phyloP scores from a whole-genome alignment of 2,888 invertebrate species.

The Pecten maximus region DNA sequence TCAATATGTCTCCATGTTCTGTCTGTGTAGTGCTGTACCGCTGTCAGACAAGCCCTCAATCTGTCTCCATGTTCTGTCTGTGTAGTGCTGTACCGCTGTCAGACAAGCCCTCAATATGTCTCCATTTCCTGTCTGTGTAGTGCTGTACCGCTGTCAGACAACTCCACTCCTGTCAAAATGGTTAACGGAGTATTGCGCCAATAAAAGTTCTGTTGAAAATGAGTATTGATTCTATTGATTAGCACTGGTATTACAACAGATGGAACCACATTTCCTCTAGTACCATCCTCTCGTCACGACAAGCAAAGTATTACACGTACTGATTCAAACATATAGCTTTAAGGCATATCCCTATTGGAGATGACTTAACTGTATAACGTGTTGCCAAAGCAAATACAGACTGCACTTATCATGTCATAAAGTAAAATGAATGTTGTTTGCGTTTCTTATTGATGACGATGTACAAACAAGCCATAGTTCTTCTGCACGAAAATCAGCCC shows the following conservation, averaged over 20 bases:
- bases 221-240: not conserved
- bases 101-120: no score
- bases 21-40: no score
- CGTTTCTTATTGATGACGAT: not conserved
- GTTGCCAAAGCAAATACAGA: slow-evolving; percentile 15
- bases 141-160: no score
- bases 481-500: not conserved
- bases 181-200: no score
- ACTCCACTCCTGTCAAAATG: no score
- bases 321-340: not conserved
- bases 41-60: no score
- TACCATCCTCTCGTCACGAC: not conserved
- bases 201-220: no score
- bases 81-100: no score
- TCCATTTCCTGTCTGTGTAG: no score
- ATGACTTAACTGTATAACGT: not conserved
- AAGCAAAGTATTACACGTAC: not conserved
- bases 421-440: not conserved
- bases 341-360: not conserved
- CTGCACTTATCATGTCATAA: slow-evolving; percentile 1
- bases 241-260: not conserved
- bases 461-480: not conserved
- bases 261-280: not conserved
- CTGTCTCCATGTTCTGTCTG: no score
- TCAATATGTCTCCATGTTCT: no score